Evolutionary conservation across 2,797 vertebrate genomes (phyloP).

Genomic region (Hoplostethus mediterraneus): DNA sequence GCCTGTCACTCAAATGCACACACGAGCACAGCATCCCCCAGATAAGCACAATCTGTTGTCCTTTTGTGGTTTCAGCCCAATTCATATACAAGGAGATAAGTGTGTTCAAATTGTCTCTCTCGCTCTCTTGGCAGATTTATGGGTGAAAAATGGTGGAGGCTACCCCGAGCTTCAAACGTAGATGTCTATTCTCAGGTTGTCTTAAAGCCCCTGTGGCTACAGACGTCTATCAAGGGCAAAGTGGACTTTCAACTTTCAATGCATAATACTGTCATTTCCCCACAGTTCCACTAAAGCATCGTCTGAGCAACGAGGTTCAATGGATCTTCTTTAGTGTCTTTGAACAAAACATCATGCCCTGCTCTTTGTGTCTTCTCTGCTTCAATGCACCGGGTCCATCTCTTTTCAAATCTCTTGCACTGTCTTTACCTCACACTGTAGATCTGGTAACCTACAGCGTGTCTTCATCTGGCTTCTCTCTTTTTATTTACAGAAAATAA

Average conservation of each 20-base stretch:
- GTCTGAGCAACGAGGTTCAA: background rate
- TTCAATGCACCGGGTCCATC: background rate
- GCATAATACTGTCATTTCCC: background rate
- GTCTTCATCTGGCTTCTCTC: too few species aligned
- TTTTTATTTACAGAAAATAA: too few species aligned
- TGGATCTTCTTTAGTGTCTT: slow-evolving; percentile 4
- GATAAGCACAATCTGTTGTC: slow-evolving; percentile 59
- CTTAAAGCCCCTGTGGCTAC: slow-evolving; percentile 12
- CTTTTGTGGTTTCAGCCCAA: slow-evolving; percentile 56
- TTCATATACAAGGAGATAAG: slow-evolving; percentile 64
- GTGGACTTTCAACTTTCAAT: slow-evolving; percentile 23
- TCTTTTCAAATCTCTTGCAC: background rate
- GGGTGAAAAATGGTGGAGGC: background rate
- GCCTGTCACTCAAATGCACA: slow-evolving; percentile 59
- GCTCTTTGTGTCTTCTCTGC: background rate
- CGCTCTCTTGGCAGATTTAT: slow-evolving; percentile 35
- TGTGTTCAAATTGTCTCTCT: slow-evolving; percentile 42
- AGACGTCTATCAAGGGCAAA: slow-evolving; percentile 10
- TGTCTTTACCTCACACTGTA: too few species aligned
- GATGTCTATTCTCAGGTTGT: slow-evolving; percentile 26
- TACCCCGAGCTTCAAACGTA: slow-evolving; percentile 38
- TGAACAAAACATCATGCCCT: background rate
- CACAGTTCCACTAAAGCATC: background rate
- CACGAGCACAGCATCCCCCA: slow-evolving; percentile 23
- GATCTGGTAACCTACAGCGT: too few species aligned